These are phyloP conservation scores for Drosophila sulfurigaster DNA, from an alignment of 1,140 invertebrate genomes.

Conservation along the genomic window DNA sequence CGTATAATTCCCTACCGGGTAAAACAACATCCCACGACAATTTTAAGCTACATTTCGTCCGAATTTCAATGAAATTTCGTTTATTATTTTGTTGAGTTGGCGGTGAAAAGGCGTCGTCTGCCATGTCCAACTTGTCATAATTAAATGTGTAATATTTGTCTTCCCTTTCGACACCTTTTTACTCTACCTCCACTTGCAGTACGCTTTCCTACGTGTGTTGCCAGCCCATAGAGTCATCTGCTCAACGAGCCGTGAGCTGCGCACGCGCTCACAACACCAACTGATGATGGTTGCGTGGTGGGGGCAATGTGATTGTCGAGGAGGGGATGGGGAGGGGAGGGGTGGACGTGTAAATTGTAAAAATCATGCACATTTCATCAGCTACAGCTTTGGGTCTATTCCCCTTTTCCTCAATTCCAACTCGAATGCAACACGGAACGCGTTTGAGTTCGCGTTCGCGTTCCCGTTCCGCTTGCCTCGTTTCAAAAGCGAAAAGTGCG, in stretches of 20 bases:
- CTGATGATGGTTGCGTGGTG: not conserved
- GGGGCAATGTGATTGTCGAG: not conserved
- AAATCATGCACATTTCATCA: slow-evolving; percentile 69
- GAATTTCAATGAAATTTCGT: slow-evolving; percentile 44
- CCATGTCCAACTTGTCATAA: slow-evolving; percentile 64
- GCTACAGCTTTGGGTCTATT: slow-evolving; percentile 34
- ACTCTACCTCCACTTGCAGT: slow-evolving; percentile 5
- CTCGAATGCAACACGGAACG: slow-evolving; percentile 26
- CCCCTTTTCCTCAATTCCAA: slow-evolving; percentile 17
- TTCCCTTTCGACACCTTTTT: slow-evolving; percentile 68
- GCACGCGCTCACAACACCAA: slow-evolving; percentile 36
- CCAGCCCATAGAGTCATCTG: slow-evolving; percentile 7
- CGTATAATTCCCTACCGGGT: not conserved
- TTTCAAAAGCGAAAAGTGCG: slow-evolving; percentile 76
- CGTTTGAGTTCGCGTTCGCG: slow-evolving; percentile 5
- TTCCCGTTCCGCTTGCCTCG: slow-evolving; percentile 57
- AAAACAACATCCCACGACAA: slow-evolving; percentile 32
- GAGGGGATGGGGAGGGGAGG: not conserved
- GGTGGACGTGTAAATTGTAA: slow-evolving; percentile 64
- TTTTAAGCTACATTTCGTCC: slow-evolving; percentile 20
- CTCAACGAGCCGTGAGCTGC: slow-evolving; percentile 53
- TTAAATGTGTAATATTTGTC: slow-evolving; percentile 79
- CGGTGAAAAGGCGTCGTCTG: slow-evolving; percentile 15
- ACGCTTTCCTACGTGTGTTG: too few relatives aligned
- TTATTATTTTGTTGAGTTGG: slow-evolving; percentile 9